Conservation (phyloP, 1,140 invertebrate genomes). For the Sweltsa coloradensis region DNA sequence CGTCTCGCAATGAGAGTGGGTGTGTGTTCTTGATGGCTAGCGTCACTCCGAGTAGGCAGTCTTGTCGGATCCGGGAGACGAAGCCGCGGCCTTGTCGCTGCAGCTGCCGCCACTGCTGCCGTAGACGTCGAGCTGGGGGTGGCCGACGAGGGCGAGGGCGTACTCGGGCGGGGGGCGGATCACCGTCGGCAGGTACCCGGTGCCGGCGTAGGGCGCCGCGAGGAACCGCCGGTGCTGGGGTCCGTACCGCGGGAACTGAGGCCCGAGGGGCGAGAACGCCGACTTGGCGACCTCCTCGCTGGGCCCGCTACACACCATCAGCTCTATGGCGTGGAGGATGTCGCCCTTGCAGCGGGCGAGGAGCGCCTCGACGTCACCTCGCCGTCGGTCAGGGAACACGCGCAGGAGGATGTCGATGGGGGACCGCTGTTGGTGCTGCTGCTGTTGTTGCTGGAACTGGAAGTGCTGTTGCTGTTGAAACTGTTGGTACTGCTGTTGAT, state of each 20-base stretch:
- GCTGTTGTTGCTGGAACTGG: slow-evolving; percentile 11
- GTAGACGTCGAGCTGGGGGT: slow-evolving; percentile 26
- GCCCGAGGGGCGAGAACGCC: slow-evolving; percentile 37
- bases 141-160: slow-evolving; percentile 15
- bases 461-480: slow-evolving; percentile 4
- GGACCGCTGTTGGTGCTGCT: slow-evolving; percentile 29
- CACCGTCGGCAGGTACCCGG: slow-evolving; percentile 65
- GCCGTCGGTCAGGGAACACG: slow-evolving; percentile 74
- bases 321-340: slow-evolving; percentile 81
- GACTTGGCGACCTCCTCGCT: slow-evolving; percentile 35
- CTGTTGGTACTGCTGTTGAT: slow-evolving; percentile 5
- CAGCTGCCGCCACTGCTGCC: slow-evolving; percentile 15
- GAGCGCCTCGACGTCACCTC: slow-evolving; percentile 70
- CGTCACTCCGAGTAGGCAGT: slow-evolving; percentile 34
- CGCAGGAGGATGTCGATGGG: slow-evolving; percentile 61
- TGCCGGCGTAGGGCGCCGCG: slow-evolving; percentile 64
- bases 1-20: too few species aligned
- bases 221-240: slow-evolving; percentile 50
- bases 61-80: slow-evolving; percentile 32
- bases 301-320: slow-evolving; percentile 47
- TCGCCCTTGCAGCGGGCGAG: slow-evolving; percentile 64
- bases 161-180: slow-evolving; percentile 42
- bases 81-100: slow-evolving; percentile 30
- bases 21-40: too few species aligned
- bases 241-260: slow-evolving; percentile 26